These are phyloP conservation scores for Sylvilagus floridanus DNA, from an alignment of 2,797 vertebrate genomes.

Conservation along the genomic window DNA sequence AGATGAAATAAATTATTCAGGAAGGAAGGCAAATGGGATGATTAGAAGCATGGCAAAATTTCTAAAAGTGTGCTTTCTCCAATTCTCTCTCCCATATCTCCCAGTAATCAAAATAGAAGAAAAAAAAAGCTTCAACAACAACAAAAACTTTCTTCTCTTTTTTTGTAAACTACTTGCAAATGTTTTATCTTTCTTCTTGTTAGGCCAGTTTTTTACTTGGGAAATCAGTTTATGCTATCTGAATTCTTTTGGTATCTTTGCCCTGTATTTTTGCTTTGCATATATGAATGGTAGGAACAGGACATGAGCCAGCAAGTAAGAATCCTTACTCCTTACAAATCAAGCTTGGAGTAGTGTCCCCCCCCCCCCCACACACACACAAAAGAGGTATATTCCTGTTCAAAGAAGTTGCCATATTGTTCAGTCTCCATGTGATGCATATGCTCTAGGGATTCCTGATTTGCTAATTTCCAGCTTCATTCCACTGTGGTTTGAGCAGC, in stretches of 20 bases:
- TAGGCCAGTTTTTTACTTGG: neutral
- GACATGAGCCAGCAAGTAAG: neutral
- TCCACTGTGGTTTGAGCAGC: too few species aligned
- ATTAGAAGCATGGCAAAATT: neutral
- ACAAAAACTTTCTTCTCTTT: neutral
- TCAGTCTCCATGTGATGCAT: too few species aligned
- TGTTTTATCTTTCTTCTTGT: neutral
- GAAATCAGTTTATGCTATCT: neutral
- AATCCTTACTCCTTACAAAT: neutral
- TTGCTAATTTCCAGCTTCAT: too few species aligned
- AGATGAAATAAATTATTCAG: neutral
- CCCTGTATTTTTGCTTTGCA: neutral
- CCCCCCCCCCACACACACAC: neutral
- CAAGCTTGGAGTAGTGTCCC: neutral
- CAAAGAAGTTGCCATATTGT: neutral
- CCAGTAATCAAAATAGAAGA: neutral
- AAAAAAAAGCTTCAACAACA: neutral
- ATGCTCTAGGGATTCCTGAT: too few species aligned
- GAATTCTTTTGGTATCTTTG: constrained; percentile 30
- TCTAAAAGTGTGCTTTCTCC: neutral
- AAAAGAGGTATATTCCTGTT: neutral
- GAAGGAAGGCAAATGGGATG: neutral
- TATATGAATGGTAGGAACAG: neutral
- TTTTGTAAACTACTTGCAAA: neutral
- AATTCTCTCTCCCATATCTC: neutral